These are phyloP conservation scores for Armadillidium nasatum DNA, from an alignment of 1,140 invertebrate genomes.

Conservation along the genomic window DNA sequence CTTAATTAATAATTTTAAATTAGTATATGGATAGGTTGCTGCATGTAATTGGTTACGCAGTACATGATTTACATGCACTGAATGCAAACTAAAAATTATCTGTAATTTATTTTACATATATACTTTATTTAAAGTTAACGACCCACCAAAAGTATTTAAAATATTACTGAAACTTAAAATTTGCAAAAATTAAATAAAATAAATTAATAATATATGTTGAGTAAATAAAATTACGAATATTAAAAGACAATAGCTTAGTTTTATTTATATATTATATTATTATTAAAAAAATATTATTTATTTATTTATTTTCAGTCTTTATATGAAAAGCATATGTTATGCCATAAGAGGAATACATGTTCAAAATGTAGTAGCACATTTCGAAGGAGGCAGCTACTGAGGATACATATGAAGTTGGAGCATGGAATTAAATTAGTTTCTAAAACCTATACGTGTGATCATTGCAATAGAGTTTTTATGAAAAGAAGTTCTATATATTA, in stretches of 20 bases:
- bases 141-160: not conserved
- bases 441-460: slow-evolving; percentile 28
- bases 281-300: not conserved
- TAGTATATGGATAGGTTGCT: too few species aligned
- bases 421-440: slow-evolving; percentile 30
- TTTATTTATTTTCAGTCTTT: slow-evolving; percentile 21
- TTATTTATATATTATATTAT: not conserved
- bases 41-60: too few species aligned
- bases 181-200: not conserved
- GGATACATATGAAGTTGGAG: slow-evolving; percentile 31
- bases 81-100: too few species aligned
- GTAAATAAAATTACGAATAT: too few species aligned
- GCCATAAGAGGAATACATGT: slow-evolving; percentile 34
- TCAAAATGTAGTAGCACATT: slow-evolving; percentile 30
- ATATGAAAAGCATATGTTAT: slow-evolving; percentile 25
- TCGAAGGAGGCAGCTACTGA: slow-evolving; percentile 31
- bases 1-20: too few species aligned
- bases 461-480: slow-evolving; percentile 27
- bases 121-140: too few species aligned
- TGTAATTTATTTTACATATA: too few species aligned
- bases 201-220: not conserved
- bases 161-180: not conserved
- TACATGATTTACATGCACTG: too few species aligned
- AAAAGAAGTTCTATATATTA: slow-evolving; percentile 34
- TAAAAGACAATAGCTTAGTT: too few species aligned